Evolutionary conservation across 1,140 invertebrate genomes (phyloP), one percentile per base, ranked within the genome.

Genomic region (Drosophila pachea): DNA sequence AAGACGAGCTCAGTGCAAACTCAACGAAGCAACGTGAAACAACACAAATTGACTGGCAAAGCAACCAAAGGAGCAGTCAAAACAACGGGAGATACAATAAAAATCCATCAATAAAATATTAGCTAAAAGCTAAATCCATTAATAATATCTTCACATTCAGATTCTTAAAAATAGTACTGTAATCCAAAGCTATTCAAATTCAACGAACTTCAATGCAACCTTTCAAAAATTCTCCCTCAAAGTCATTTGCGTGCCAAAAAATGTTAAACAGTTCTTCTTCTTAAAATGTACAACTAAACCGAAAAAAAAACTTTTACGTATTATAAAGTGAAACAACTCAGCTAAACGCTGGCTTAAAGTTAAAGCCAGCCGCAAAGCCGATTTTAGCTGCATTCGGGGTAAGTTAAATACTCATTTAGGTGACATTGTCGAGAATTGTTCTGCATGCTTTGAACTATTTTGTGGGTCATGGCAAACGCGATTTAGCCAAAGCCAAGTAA

Each of bases 1-100:
- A 61, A 66, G 47, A 53, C 45, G 14, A 70, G 70, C 82, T 81
- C 81, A 86, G 81, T 86, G 69, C 47, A 53, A 81, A 86, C 71
- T 81, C 81, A 86, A 75, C 74, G 62, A 86, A 86, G 76, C 74
- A 69, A 74, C 78, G 76, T 81, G 74, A 55, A 67, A 81, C 81
- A 84, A 66, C 73, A 69, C 32, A 63, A 59, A 40, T 52, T n/a
- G 54, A 73, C 43, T 35, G 31, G 48, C 1, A 22, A 22, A 22
- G 22, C 56, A 54, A 48, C 52, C 47, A 14, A 59, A 64, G 38
- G 48, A 52, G 22, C 33, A 55, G 45, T 43, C 47, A 50, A 52
- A 68, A 54, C 49, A 61, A 63, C 45, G 32, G 59, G 55, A 0
- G 22, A 49, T 33, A 70, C n/a, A 32, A n/a, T 3, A 40, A 35